Percentiles rank a stretch among this genome's conserved stretches.
Conservation (phyloP, 2,797 vertebrate species). For the Lepus oiostolus region DNA sequence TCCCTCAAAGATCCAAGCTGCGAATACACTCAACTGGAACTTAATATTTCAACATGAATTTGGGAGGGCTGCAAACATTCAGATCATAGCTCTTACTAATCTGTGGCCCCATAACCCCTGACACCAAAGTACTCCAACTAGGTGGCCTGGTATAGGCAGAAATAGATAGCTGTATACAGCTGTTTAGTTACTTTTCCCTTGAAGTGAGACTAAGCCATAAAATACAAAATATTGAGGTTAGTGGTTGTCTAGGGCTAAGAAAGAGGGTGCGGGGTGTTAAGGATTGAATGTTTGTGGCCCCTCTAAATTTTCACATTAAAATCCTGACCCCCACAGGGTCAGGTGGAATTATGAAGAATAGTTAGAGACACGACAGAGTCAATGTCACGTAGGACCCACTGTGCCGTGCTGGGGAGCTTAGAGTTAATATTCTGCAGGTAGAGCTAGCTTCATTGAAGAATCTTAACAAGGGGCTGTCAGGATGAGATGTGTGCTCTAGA, state of each 20-base stretch:
- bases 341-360: not conserved
- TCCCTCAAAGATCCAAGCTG: not conserved
- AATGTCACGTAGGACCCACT: not conserved
- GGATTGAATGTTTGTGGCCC: not conserved
- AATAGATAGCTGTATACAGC: not conserved
- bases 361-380: not conserved
- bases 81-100: not conserved
- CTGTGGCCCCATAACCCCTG: not conserved
- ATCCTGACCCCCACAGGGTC: not conserved
- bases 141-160: not conserved
- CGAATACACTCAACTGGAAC: not conserved
- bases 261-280: not conserved
- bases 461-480: not conserved
- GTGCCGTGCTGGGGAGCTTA: not conserved
- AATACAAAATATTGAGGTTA: not conserved
- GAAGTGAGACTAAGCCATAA: not conserved
- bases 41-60: not conserved
- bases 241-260: not conserved
- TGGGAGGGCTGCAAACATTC: not conserved
- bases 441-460: not conserved
- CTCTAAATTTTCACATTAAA: not conserved
- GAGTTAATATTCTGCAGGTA: slow-evolving; percentile 2
- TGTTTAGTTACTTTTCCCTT: not conserved
- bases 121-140: not conserved
- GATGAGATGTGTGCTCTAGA: not conserved